Evolutionary conservation across 2,113 vertebrate species (phyloP).

Genomic region (Muscicapa adusta): DNA sequence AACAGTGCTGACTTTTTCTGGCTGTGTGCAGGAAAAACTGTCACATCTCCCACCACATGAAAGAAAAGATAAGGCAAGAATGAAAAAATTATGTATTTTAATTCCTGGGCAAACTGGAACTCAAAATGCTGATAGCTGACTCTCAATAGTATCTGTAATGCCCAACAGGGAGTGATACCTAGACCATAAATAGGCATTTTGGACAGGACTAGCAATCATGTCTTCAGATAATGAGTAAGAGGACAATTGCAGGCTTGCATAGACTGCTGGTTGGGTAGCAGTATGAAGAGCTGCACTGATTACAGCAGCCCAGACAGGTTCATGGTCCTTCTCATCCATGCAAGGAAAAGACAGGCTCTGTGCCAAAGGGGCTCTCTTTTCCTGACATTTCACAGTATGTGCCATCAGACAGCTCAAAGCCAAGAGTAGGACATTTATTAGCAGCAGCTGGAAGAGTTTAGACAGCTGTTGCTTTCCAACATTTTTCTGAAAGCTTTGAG

Average conservation of each 20-base stretch:
- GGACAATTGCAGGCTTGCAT: not conserved
- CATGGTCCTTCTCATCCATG: not conserved
- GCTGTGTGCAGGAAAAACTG: not conserved
- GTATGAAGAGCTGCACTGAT: not conserved
- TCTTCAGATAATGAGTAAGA: not conserved
- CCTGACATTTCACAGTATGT: not conserved
- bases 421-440: not conserved
- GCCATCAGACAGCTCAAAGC: not conserved
- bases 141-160: not conserved
- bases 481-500: not conserved
- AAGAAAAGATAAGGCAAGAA: not conserved
- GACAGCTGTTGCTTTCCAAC: conserved; percentile 5
- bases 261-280: not conserved
- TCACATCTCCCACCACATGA: not conserved
- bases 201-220: accelerated
- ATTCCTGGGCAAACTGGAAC: not conserved
- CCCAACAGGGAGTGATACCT: not conserved
- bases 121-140: not conserved
- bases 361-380: not conserved
- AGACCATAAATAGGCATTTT: not conserved
- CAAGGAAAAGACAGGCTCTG: not conserved
- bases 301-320: not conserved
- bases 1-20: not conserved
- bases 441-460: not conserved
- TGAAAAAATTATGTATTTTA: not conserved